These are phyloP conservation scores for Criorhina ranunculi DNA, from an alignment of 2,888 invertebrate genomes.

Conservation along the genomic window DNA sequence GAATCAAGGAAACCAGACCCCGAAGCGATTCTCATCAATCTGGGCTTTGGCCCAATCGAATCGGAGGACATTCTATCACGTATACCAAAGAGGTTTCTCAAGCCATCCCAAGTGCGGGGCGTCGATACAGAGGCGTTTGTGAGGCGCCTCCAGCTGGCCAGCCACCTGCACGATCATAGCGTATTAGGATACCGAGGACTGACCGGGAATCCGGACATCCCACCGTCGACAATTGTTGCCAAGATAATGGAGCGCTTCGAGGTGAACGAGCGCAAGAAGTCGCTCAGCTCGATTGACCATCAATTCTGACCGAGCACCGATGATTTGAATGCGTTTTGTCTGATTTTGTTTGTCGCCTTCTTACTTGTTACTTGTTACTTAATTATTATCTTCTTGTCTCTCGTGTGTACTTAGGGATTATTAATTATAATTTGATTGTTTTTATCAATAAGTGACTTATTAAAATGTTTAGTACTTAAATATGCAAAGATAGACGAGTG, in stretches of 20 bases:
- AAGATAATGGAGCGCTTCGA: conserved; percentile 91
- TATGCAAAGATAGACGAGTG: conserved; percentile 19
- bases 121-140: conserved; percentile 91
- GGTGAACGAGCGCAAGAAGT: conserved; percentile 86
- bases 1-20: conserved; percentile 94
- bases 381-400: conserved; percentile 32
- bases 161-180: conserved; percentile 90
- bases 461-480: conserved; percentile 72
- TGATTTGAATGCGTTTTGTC: neutral
- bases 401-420: conserved; percentile 60
- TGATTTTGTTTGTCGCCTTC: neutral
- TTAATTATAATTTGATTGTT: conserved; percentile 69
- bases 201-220: conserved; percentile 91
- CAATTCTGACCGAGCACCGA: conserved; percentile 31
- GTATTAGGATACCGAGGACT: conserved; percentile 91
- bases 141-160: conserved; percentile 89
- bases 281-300: conserved; percentile 82
- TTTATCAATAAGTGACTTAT: conserved; percentile 74
- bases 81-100: conserved; percentile 92
- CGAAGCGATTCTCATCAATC: conserved; percentile 92
- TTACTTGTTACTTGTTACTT: conserved; percentile 43
- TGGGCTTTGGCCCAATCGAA: conserved; percentile 91
- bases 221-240: conserved; percentile 92
- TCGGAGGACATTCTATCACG: conserved; percentile 89
- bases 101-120: conserved; percentile 91